Conservation (phyloP, 92 coral and sea anemone species). For the Bergia puertoricense region DNA sequence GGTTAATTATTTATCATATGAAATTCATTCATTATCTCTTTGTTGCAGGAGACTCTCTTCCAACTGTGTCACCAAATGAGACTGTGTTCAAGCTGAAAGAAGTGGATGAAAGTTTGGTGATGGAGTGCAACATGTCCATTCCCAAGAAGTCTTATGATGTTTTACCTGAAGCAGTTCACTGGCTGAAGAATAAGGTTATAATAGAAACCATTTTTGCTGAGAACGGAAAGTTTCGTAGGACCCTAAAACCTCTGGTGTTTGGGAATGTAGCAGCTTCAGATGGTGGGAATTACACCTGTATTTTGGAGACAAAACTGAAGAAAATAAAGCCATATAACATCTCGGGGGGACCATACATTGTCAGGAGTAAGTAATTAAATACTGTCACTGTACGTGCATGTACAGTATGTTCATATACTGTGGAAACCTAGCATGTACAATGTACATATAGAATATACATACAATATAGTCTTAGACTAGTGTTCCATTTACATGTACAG, state of each 20-base stretch:
- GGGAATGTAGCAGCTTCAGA: neutral
- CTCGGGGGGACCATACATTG: neutral
- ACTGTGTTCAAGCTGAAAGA: neutral
- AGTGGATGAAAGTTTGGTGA: neutral
- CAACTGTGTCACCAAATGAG: conserved; percentile 8
- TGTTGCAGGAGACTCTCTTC: conserved; percentile 11
- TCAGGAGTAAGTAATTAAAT: neutral
- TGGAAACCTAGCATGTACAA: too few relatives aligned
- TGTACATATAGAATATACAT: too few relatives aligned
- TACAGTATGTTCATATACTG: too few relatives aligned
- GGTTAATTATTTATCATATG: too few relatives aligned
- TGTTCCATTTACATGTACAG: too few relatives aligned
- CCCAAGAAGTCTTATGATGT: neutral
- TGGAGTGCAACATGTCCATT: conserved; percentile 2
- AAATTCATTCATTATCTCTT: neutral
- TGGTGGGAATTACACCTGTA: conserved; percentile 27
- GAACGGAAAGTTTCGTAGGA: neutral
- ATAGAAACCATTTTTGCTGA: neutral
- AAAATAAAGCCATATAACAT: neutral
- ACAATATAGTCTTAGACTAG: too few relatives aligned
- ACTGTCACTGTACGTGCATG: neutral
- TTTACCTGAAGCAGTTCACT: neutral
- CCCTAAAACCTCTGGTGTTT: neutral
- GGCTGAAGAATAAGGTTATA: conserved; percentile 13
- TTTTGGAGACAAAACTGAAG: conserved; percentile 29